These are phyloP conservation scores for Arrhamphus sclerolepis DNA, from an alignment of 2,797 vertebrate species.

Conservation along the genomic window DNA sequence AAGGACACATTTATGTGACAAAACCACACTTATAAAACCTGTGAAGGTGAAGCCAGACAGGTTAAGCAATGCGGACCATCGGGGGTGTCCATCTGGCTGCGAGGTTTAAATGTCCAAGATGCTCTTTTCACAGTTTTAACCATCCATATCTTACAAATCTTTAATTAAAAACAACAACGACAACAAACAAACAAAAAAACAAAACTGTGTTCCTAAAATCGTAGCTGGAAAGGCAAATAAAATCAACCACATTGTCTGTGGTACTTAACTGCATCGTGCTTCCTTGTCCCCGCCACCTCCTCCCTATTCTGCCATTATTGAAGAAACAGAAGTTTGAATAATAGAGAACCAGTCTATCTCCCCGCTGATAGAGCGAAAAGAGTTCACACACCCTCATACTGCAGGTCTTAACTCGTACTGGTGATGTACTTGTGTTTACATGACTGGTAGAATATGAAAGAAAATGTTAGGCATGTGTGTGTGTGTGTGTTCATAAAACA, in stretches of 20 bases:
- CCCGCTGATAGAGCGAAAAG: constrained; percentile 38
- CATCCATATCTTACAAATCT: no score
- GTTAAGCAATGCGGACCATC: neutral
- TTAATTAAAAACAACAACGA: no score
- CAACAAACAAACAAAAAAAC: no score
- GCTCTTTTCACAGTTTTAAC: neutral
- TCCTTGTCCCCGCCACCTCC: constrained; percentile 5
- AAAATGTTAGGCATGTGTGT: constrained; percentile 20
- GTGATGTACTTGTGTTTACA: constrained; percentile 13
- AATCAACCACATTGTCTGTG: constrained; percentile 3
- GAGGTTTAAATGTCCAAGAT: neutral
- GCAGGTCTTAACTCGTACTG: constrained; percentile 60
- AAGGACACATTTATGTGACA: constrained; percentile 2
- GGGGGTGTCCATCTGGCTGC: neutral
- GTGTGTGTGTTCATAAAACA: constrained; percentile 8
- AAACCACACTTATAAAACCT: neutral
- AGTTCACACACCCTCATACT: constrained; percentile 39
- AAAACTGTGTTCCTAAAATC: neutral
- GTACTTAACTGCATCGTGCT: neutral
- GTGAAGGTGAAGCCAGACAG: neutral
- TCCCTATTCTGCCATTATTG: constrained; percentile 43
- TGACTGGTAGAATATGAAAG: constrained; percentile 31
- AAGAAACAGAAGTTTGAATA: constrained; percentile 22
- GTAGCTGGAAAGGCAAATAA: neutral
- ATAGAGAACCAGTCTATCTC: constrained; percentile 36